Evolutionary conservation across 2,113 vertebrate species (phyloP).

Genomic region (Saimiri boliviensis): DNA sequence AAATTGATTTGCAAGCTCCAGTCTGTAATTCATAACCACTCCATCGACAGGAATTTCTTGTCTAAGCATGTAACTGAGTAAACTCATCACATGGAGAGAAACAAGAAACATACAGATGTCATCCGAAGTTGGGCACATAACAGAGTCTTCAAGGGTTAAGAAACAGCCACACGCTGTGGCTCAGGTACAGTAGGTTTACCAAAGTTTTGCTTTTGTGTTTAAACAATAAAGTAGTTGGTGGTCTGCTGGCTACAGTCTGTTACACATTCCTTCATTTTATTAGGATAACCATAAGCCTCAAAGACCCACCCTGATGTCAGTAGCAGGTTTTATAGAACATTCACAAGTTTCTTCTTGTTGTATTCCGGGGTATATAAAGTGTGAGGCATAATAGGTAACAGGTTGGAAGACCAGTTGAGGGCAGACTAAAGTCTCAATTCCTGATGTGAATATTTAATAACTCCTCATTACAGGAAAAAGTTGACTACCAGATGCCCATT

Average conservation of each 20-base stretch:
- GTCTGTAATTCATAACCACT: conserved; percentile 63
- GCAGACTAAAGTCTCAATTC: conserved; percentile 56
- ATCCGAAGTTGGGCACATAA: rapidly evolving
- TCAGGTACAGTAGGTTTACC: conserved; percentile 73
- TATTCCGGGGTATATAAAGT: conserved; percentile 77
- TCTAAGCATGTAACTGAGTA: conserved; percentile 41
- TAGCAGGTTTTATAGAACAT: conserved; percentile 80
- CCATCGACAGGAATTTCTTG: conserved; percentile 45
- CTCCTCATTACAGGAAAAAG: conserved; percentile 66
- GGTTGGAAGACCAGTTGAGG: conserved; percentile 66
- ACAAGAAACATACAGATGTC: background rate
- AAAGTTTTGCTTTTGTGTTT: conserved; percentile 78
- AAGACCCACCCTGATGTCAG: conserved; percentile 81
- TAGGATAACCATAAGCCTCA: conserved; percentile 84
- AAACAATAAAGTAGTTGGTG: conserved; percentile 85
- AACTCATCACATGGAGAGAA: conserved; percentile 23
- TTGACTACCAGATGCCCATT: conserved; percentile 65
- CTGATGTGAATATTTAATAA: conserved; percentile 74
- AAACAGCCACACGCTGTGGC: conserved; percentile 54
- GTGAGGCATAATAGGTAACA: conserved; percentile 74
- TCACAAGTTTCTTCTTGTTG: conserved; percentile 82
- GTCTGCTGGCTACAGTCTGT: conserved; percentile 83
- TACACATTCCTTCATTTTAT: conserved; percentile 86
- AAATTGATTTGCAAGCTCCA: conserved; percentile 58
- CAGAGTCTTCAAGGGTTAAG: conserved; percentile 58